Evolutionary conservation across 1,140 invertebrate genomes (phyloP).

Genomic region (Leptopilina clavipes): DNA sequence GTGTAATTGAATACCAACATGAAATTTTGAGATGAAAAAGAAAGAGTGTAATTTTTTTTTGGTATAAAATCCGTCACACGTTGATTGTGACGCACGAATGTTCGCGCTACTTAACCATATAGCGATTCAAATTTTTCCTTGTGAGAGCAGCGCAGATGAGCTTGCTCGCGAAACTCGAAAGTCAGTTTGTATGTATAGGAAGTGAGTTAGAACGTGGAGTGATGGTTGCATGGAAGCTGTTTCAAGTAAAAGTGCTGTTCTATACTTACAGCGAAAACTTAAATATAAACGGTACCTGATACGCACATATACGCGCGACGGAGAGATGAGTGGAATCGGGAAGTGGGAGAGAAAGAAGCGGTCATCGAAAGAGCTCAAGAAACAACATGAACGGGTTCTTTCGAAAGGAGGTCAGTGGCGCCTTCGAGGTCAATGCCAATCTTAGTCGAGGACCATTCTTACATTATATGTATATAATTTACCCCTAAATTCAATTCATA

Average conservation of each 20-base stretch:
- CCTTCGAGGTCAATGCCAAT: conserved; percentile 63
- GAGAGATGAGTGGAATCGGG: neutral
- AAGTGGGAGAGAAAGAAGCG: conserved; percentile 42
- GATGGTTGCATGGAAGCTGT: conserved; percentile 8
- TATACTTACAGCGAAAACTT: conserved; percentile 22
- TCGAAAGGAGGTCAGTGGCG: conserved; percentile 63
- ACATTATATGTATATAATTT: conserved; percentile 14
- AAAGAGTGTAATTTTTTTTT: neutral
- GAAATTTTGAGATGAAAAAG: neutral
- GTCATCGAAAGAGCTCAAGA: conserved; percentile 22
- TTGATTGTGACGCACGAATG: neutral
- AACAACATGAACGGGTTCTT: conserved; percentile 58
- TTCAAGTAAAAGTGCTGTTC: conserved; percentile 48
- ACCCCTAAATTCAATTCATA: too few relatives aligned
- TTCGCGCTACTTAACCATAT: conserved; percentile 18
- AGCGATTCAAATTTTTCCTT: neutral
- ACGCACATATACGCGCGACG: conserved; percentile 29
- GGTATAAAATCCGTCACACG: neutral
- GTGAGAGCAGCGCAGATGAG: neutral
- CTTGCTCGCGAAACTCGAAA: neutral
- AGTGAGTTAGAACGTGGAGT: neutral
- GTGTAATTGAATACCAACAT: too few relatives aligned
- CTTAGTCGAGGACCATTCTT: conserved; percentile 22
- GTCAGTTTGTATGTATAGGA: neutral
- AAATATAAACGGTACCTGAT: conserved; percentile 52